Conservation (phyloP, 2,888 invertebrate genomes). For the Holacanthella duospinosa region DNA sequence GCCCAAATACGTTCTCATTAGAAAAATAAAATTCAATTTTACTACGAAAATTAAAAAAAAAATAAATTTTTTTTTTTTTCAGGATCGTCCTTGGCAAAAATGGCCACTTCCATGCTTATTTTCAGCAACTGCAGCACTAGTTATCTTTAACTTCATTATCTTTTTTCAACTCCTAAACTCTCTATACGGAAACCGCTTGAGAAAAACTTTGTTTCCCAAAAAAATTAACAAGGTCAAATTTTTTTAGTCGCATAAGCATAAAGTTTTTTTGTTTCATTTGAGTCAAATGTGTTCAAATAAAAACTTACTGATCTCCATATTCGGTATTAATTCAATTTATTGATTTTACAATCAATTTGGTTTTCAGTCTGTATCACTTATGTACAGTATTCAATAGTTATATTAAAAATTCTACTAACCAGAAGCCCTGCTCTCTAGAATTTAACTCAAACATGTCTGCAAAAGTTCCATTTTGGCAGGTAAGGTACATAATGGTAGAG, state of each 20-base stretch:
- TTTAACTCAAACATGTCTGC: too few relatives aligned
- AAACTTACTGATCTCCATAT: not conserved
- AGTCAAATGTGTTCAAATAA: too few relatives aligned
- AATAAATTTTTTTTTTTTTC: not conserved
- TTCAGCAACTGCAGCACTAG: conserved; percentile 18
- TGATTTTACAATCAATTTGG: conserved; percentile 15
- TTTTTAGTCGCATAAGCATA: too few relatives aligned
- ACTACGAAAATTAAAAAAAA: too few relatives aligned
- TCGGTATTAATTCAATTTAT: conserved; percentile 1
- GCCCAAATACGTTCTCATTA: too few relatives aligned
- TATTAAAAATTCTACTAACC: not conserved
- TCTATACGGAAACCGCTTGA: conserved; percentile 5
- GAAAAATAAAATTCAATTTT: too few relatives aligned
- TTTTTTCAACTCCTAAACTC: conserved; percentile 21
- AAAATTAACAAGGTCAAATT: not conserved
- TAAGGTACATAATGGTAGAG: not conserved
- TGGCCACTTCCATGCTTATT: conserved; percentile 35
- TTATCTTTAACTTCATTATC: conserved; percentile 20
- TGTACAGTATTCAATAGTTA: conserved; percentile 10
- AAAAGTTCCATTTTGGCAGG: not conserved
- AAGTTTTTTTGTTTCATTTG: too few relatives aligned
- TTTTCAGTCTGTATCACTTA: conserved; percentile 14
- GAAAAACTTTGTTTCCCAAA: not conserved
- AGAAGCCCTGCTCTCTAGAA: conserved; percentile 4
- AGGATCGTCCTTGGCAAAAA: conserved; percentile 60